A percentile compares a stretch with the other conserved stretches of the same genome.
Evolutionary conservation across 2,888 invertebrate species (phyloP).

Genomic region (Digitonthophagus gazella): DNA sequence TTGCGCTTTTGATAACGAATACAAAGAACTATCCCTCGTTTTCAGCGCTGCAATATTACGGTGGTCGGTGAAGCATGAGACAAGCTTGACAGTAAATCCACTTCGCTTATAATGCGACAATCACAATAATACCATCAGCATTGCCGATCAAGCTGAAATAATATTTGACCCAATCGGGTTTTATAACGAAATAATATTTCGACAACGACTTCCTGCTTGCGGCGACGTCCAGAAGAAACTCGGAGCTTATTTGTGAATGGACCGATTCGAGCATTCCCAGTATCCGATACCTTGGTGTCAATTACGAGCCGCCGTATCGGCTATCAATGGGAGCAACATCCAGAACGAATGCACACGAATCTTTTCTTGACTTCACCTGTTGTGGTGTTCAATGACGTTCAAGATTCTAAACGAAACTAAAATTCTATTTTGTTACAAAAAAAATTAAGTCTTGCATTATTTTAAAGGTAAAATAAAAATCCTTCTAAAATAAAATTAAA

Average conservation of each 20-base stretch:
- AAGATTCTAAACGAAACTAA: not conserved
- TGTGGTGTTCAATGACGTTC: constrained; percentile 3
- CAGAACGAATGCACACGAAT: constrained; percentile 37
- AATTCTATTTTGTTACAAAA: not conserved
- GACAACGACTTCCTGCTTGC: not conserved
- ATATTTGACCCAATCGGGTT: no score
- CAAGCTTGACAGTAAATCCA: not conserved
- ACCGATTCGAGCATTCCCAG: constrained; percentile 38
- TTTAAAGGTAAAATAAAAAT: no score
- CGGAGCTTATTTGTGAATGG: constrained; percentile 37
- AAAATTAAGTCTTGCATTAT: no score
- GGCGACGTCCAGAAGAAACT: constrained; percentile 1
- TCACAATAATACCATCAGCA: not conserved
- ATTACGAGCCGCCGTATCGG: constrained; percentile 37
- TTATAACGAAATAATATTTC: not conserved
- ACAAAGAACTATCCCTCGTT: not conserved
- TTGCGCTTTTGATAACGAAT: not conserved
- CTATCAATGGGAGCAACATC: constrained; percentile 40
- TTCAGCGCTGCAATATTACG: not conserved
- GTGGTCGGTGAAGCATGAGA: not conserved
- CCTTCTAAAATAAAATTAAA: no score
- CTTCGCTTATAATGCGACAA: not conserved
- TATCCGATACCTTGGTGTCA: constrained; percentile 36
- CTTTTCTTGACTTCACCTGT: constrained; percentile 25
- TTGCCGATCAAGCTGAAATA: not conserved